Conservation (phyloP, 2,113 vertebrate genomes). For the Bubo scandiacus region DNA sequence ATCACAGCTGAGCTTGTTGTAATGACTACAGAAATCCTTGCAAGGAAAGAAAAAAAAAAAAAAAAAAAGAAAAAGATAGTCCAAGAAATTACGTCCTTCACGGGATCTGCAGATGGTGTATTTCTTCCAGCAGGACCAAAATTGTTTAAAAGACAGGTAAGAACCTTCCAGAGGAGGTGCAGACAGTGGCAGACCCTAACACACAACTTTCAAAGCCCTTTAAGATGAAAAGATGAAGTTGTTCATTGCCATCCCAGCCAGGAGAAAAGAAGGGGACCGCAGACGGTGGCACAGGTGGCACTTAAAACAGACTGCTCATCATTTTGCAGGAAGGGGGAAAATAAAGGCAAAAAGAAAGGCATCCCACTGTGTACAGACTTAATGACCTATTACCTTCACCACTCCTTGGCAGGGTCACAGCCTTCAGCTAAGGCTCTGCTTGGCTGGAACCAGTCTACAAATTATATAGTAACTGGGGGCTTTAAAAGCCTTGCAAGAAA, state of each 20-base stretch:
- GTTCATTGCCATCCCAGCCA: not conserved
- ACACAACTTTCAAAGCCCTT: not conserved
- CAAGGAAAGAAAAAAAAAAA: not conserved
- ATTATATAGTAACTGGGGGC: not conserved
- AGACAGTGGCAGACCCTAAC: not conserved
- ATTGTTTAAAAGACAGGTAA: not conserved
- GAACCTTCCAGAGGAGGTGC: not conserved
- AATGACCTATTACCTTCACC: not conserved
- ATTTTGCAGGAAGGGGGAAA: not conserved
- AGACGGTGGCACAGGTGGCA: accelerated
- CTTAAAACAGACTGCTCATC: not conserved
- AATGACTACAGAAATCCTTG: not conserved
- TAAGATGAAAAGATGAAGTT: not conserved
- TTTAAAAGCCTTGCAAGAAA: not conserved
- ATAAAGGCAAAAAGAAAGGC: not conserved
- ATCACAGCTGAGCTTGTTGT: not conserved
- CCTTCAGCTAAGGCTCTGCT: not conserved
- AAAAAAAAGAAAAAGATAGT: too few relatives aligned
- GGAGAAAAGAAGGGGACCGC: not conserved
- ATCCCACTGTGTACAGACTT: not conserved
- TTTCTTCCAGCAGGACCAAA: not conserved
- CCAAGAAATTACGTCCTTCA: not conserved
- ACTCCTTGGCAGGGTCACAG: not conserved
- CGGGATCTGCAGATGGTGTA: not conserved
- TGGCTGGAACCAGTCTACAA: not conserved